These are phyloP conservation scores for Taxidea taxus DNA, from an alignment of 2,113 vertebrate genomes.

Conservation along the genomic window DNA sequence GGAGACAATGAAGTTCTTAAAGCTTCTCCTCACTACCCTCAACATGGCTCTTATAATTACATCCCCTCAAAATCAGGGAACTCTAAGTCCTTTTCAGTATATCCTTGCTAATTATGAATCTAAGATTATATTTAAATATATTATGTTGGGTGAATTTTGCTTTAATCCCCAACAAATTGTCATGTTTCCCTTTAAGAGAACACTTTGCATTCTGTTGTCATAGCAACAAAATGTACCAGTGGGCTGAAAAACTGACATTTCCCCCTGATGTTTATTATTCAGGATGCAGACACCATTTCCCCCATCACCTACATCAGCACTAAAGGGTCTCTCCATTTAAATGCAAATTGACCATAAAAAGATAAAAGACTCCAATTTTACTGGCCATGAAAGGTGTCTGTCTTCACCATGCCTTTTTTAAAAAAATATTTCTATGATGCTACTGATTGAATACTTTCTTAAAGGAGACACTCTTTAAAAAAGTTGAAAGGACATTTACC, in stretches of 20 bases:
- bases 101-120: slow-evolving; percentile 49
- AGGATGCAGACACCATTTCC: slow-evolving; percentile 66
- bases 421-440: slow-evolving; percentile 51
- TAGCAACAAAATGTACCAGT: slow-evolving; percentile 80
- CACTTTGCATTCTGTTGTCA: slow-evolving; percentile 82
- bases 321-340: slow-evolving; percentile 68
- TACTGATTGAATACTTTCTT: slow-evolving; percentile 51
- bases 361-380: slow-evolving; percentile 62
- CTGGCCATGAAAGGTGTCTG: slow-evolving; percentile 56
- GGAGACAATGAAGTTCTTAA: slow-evolving; percentile 30
- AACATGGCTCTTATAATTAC: slow-evolving; percentile 22
- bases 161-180: slow-evolving; percentile 71
- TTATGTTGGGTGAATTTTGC: slow-evolving; percentile 64
- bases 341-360: slow-evolving; percentile 72
- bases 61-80: slow-evolving; percentile 13
- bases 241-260: slow-evolving; percentile 79
- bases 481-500: slow-evolving; percentile 57
- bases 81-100: slow-evolving; percentile 25
- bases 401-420: background rate
- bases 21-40: slow-evolving; percentile 2
- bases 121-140: slow-evolving; percentile 71
- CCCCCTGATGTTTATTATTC: slow-evolving; percentile 73
- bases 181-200: slow-evolving; percentile 79
- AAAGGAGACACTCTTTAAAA: slow-evolving; percentile 64
- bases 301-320: slow-evolving; percentile 66